Conservation (phyloP, 37 sponge, comb jelly and placozoan genomes). For the Mnemiopsis leidyi region DNA sequence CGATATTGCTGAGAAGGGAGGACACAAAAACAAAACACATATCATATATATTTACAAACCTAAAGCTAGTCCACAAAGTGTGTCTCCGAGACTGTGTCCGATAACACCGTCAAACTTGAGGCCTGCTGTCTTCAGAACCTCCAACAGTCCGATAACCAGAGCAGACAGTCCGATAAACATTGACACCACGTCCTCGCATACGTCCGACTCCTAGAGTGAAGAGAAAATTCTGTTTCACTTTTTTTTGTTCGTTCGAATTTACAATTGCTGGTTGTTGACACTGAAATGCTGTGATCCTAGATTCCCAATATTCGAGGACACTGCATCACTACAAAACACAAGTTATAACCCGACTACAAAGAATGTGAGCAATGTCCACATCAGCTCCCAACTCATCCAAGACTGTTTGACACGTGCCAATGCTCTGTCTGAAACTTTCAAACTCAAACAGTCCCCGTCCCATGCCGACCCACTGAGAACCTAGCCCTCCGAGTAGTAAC, state of each 20-base stretch:
- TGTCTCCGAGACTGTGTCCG: constrained; percentile 61
- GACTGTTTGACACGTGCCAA: background rate
- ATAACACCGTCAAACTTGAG: constrained; percentile 10
- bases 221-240: no score
- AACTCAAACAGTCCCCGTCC: constrained; percentile 37
- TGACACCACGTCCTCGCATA: background rate
- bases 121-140: background rate
- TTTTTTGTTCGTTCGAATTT: no score
- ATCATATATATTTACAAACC: background rate
- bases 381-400: background rate
- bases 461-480: constrained; percentile 61
- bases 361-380: background rate
- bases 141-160: constrained; percentile 12
- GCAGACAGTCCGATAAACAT: constrained; percentile 44
- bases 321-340: no score
- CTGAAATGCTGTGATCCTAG: no score
- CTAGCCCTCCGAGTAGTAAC: constrained; percentile 18
- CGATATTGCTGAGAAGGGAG: no score
- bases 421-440: background rate
- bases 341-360: constrained; percentile 15
- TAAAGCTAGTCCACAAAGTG: background rate
- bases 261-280: no score
- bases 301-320: no score
- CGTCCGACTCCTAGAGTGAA: background rate
- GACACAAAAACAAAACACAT: no score